Conservation (phyloP, 2,113 vertebrate species). For the Anguilla japonica region DNA sequence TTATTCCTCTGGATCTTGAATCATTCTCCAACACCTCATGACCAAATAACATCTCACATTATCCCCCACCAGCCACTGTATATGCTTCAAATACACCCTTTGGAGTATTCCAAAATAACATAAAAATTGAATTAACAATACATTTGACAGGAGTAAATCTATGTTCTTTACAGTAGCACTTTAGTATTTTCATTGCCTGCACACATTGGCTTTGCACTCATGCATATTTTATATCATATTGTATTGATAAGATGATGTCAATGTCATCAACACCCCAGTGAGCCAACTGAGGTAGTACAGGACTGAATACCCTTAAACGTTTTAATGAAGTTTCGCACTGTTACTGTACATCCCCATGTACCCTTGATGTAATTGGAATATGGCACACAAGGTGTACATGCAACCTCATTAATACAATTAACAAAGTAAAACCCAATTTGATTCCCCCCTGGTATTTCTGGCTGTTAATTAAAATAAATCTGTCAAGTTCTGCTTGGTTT, state of each 20-base stretch:
- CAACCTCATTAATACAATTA: conserved; percentile 18
- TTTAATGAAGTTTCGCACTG: conserved; percentile 8
- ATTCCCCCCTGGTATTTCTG: not conserved
- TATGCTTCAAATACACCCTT: not conserved
- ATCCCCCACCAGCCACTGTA: not conserved
- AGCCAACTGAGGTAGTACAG: not conserved
- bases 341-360: not conserved
- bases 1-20: not conserved
- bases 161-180: not conserved
- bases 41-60: not conserved
- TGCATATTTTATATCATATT: not conserved
- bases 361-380: conserved; percentile 13
- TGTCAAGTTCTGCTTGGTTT: not conserved
- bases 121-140: not conserved
- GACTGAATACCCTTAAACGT: not conserved
- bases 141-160: not conserved
- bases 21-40: not conserved
- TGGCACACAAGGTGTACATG: not conserved
- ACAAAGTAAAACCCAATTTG: not conserved
- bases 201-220: not conserved
- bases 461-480: conserved; percentile 4
- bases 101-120: too few species aligned
- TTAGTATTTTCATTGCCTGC: not conserved
- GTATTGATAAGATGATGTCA: not conserved
- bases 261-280: not conserved